Percentiles rank a stretch among this genome's conserved stretches.
Conservation (phyloP, 2,113 vertebrate species). For the Apus apus region DNA sequence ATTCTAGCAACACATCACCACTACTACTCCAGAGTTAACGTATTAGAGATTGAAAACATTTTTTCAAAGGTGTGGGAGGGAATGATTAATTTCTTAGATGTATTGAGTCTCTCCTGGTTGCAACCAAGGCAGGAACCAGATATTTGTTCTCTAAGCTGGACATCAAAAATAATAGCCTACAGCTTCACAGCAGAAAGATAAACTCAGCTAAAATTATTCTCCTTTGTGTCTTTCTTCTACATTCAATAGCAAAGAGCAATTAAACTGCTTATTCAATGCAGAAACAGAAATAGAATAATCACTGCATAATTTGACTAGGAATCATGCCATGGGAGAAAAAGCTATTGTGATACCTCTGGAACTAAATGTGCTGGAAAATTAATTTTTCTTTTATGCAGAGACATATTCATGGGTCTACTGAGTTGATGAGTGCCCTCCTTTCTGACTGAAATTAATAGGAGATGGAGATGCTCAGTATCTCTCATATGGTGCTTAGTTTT, state of each 20-base stretch:
- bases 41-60: neutral
- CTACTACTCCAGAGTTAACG: neutral
- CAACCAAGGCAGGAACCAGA: neutral
- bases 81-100: neutral
- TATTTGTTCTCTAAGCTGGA: neutral
- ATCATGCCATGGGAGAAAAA: slow-evolving; percentile 9
- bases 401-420: slow-evolving; percentile 9
- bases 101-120: neutral
- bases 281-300: slow-evolving; percentile 30
- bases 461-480: neutral
- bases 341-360: slow-evolving; percentile 4
- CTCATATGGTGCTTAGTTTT: neutral
- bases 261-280: neutral
- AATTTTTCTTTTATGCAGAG: neutral
- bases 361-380: slow-evolving; percentile 38
- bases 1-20: neutral
- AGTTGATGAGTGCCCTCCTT: slow-evolving; percentile 11
- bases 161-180: neutral
- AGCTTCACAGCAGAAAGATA: neutral
- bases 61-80: neutral
- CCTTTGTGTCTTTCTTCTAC: neutral
- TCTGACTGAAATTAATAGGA: slow-evolving; percentile 11
- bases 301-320: slow-evolving; percentile 20
- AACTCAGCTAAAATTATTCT: neutral
- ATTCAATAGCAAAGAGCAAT: slow-evolving; percentile 13